These are phyloP conservation scores for Holothuria leucospilota DNA, from an alignment of 53 echinoderm and acorn worm genomes.

Conservation along the genomic window DNA sequence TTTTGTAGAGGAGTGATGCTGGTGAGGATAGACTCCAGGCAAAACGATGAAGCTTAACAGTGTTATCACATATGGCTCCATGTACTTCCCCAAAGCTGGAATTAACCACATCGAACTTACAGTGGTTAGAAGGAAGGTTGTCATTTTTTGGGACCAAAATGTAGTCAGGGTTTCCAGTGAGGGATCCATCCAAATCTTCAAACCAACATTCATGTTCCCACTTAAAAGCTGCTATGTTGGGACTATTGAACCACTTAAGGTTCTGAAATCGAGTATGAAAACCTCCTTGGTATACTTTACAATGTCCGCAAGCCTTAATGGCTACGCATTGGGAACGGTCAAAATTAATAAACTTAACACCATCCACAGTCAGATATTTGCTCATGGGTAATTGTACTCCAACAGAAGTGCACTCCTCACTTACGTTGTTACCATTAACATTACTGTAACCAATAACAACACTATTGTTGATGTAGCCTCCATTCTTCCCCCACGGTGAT, in stretches of 20 bases:
- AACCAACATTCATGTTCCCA: constrained; percentile 86
- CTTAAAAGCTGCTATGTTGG: constrained; percentile 81
- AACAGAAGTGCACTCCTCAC: constrained; percentile 66
- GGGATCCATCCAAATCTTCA: constrained; percentile 80
- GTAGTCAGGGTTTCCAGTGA: constrained; percentile 59
- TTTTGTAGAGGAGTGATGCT: constrained; percentile 76
- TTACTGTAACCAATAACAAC: constrained; percentile 78
- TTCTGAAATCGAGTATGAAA: constrained; percentile 68
- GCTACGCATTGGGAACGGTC: constrained; percentile 70
- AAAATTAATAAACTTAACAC: constrained; percentile 93
- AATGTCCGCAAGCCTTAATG: constrained; percentile 82
- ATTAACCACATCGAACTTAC: constrained; percentile 37
- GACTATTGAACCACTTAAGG: constrained; percentile 69
- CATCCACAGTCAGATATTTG: constrained; percentile 71
- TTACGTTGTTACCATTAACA: constrained; percentile 28
- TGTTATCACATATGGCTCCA: constrained; percentile 81
- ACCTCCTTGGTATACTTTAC: constrained; percentile 87
- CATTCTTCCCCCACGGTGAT: constrained; percentile 58
- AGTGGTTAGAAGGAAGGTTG: constrained; percentile 79
- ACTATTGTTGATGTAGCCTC: constrained; percentile 74
- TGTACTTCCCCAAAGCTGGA: constrained; percentile 57
- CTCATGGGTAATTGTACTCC: constrained; percentile 70
- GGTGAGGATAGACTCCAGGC: constrained; percentile 79
- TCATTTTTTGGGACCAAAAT: constrained; percentile 62
- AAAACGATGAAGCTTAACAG: constrained; percentile 78